Conservation (phyloP, 2,797 vertebrate species). For the Sebastes elongatus region DNA sequence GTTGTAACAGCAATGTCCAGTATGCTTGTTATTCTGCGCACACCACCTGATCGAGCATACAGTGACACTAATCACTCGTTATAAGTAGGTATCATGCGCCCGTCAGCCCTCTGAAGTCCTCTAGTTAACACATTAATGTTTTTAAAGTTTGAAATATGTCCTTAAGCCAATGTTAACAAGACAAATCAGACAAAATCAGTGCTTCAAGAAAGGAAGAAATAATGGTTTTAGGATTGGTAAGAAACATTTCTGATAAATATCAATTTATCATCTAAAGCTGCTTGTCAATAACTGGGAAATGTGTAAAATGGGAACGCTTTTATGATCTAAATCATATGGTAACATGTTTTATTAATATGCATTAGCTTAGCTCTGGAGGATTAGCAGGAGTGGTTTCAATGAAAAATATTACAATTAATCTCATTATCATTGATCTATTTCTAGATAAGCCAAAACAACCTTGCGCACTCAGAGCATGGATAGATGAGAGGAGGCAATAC, state of each 20-base stretch:
- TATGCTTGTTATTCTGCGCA: neutral
- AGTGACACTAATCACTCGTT: neutral
- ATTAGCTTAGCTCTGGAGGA: slow-evolving; percentile 26
- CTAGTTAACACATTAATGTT: neutral
- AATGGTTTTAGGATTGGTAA: neutral
- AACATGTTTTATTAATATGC: slow-evolving; percentile 33
- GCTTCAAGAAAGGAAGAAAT: neutral
- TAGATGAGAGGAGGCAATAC: neutral
- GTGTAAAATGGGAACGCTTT: neutral
- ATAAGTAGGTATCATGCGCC: neutral
- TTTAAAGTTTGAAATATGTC: neutral
- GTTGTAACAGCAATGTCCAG: neutral
- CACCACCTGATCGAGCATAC: neutral
- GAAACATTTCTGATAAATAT: neutral
- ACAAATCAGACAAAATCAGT: neutral
- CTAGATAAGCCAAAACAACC: slow-evolving; percentile 75
- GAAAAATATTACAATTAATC: slow-evolving; percentile 78
- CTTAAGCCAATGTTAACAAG: neutral
- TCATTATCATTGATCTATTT: slow-evolving; percentile 77
- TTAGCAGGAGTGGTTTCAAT: slow-evolving; percentile 51
- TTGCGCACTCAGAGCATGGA: slow-evolving; percentile 31
- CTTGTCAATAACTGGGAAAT: neutral
- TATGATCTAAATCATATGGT: neutral
- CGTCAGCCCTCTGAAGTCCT: neutral
- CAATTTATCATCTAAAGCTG: neutral